Conservation (phyloP, 2,888 invertebrate species). For the Euplexia lucipara region DNA sequence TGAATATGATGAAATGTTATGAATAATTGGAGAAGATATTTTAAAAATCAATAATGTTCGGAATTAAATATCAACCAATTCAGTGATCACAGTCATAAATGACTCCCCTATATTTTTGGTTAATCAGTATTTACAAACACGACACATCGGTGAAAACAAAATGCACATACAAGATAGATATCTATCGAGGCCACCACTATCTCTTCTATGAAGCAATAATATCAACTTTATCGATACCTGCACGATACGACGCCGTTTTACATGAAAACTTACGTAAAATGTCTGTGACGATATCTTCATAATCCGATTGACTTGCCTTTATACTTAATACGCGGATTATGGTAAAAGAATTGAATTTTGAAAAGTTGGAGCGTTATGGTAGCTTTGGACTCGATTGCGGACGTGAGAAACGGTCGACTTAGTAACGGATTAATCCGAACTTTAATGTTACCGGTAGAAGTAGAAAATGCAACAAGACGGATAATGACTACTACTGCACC, state of each 20-base stretch:
- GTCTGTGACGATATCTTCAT: conserved; percentile 54
- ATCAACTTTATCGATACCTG: conserved; percentile 75
- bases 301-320: conserved; percentile 39
- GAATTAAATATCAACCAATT: not conserved
- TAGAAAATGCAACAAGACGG: not conserved
- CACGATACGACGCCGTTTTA: conserved; percentile 57
- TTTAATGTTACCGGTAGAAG: conserved; percentile 32
- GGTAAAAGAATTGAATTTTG: conserved; percentile 42
- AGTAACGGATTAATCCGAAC: conserved; percentile 23
- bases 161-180: conserved; percentile 67
- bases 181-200: conserved; percentile 81
- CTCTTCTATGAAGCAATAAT: conserved; percentile 78
- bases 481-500: not conserved
- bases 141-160: conserved; percentile 52
- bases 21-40: no score
- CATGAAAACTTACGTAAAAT: conserved; percentile 68
- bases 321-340: conserved; percentile 41
- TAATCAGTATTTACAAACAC: conserved; percentile 25
- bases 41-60: no score
- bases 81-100: not conserved
- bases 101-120: conserved; percentile 1
- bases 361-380: conserved; percentile 2
- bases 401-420: conserved; percentile 26
- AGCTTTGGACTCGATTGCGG: conserved; percentile 34
- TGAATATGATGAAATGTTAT: no score